Evolutionary conservation across 2,888 invertebrate genomes (phyloP), one percentile per base, ranked within the genome.

Genomic region (Leptinotarsa peninsularis): DNA sequence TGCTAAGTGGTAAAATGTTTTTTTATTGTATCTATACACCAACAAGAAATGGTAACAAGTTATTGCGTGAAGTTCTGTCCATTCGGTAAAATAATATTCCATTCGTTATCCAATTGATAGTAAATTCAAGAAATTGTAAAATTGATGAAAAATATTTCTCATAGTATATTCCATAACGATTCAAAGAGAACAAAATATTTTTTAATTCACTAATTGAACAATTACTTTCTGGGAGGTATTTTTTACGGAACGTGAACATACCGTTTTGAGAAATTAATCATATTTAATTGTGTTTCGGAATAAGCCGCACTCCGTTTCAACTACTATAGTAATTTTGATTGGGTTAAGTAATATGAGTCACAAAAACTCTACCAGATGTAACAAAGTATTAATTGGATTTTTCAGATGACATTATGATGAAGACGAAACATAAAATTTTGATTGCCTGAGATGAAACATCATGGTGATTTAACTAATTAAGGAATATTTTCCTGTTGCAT

Each of bases 201-300:
- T 82, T 79, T 80, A 81, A 80, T 77, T 71, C 78, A 77, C 78
- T 83, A 85, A 84, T 84, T 84, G 83, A 84, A 81, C 81, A 82
- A 84, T 84, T 84, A 83, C 81, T 82, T 81, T 82, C 82, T 83
- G 85, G 85, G 84, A 82, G 84, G 84, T 84, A 82, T 76, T 84
- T 84, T 84, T 84, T 84, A 77, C n/a, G 17, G 2, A n/a, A 33
- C 74, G 58, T 49, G 77, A 74, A 76, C 76, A 75, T 68, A 73
- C 74, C 68, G 73, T 79, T 80, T 79, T 78, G 67, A 75, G 69
- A 78, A 82, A 81, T 81, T 81, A 82, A 82, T 83, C 81, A 81
- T 80, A 81, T 80, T 79, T 82, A 82, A 82, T 82, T 82, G 79
- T 77, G 43, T 76, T 79, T 52, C 67, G 33, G 71, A 68, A 71